These are phyloP conservation scores for Prionace glauca DNA, from an alignment of 2,797 vertebrate genomes.

Conservation along the genomic window DNA sequence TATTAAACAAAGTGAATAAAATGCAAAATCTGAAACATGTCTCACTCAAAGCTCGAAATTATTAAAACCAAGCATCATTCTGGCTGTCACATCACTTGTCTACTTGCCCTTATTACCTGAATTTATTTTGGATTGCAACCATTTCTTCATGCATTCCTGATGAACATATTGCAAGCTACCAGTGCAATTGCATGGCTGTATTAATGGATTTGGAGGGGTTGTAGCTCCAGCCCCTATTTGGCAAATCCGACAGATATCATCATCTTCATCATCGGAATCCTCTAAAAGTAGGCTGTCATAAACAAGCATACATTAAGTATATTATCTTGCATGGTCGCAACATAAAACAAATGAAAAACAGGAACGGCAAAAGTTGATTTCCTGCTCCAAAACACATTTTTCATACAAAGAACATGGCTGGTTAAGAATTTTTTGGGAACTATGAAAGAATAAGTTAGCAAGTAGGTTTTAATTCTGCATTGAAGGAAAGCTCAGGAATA, in stretches of 20 bases:
- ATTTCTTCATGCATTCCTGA: conserved; percentile 97
- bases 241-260: conserved; percentile 91
- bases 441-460: background rate
- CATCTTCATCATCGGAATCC: conserved; percentile 93
- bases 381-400: background rate
- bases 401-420: background rate
- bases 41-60: background rate
- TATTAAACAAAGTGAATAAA: background rate
- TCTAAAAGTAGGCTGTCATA: conserved; percentile 78
- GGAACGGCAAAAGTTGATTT: background rate
- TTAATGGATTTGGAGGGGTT: conserved; percentile 80
- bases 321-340: background rate
- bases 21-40: background rate
- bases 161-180: conserved; percentile 93
- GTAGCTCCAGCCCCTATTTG: conserved; percentile 84
- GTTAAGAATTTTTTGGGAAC: background rate
- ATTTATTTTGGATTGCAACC: conserved; percentile 91
- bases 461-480: background rate
- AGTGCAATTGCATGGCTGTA: conserved; percentile 87
- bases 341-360: background rate
- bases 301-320: conserved; percentile 40
- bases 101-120: conserved; percentile 67
- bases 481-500: background rate
- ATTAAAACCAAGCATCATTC: background rate
- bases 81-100: background rate